These are phyloP conservation scores for Gastracanthus pulcherrimus DNA, from an alignment of 2,888 invertebrate genomes.

Conservation along the genomic window DNA sequence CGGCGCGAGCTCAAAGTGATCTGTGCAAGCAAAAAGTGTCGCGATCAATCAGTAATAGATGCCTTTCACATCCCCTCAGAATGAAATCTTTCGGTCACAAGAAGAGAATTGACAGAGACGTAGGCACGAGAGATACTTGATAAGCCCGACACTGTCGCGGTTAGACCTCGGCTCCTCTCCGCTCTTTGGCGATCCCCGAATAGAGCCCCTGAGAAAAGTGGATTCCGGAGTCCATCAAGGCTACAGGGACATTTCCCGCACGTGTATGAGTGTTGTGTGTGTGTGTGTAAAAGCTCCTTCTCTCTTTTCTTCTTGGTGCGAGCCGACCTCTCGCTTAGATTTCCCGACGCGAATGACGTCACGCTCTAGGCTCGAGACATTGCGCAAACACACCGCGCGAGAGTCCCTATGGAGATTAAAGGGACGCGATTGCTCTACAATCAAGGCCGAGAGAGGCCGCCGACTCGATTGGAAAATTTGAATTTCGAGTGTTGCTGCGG, in stretches of 20 bases:
- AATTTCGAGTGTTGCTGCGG: too few relatives aligned
- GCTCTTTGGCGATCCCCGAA: background rate
- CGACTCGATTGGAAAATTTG: background rate
- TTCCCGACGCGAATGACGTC: conserved; percentile 15
- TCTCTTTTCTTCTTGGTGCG: background rate
- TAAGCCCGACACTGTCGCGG: conserved; percentile 10
- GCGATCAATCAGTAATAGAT: conserved; percentile 19
- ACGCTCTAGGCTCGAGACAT: background rate
- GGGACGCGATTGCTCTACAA: background rate
- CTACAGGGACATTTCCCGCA: background rate
- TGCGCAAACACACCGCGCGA: background rate
- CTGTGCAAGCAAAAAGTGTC: background rate
- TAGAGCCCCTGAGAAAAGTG: background rate
- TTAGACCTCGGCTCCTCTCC: background rate
- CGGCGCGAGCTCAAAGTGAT: background rate
- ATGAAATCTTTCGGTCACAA: conserved; percentile 15
- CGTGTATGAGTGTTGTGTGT: too few relatives aligned
- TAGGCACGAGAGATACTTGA: background rate
- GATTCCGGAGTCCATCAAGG: conserved; percentile 1
- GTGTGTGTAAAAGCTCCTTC: conserved; percentile 1
- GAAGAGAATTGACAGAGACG: background rate
- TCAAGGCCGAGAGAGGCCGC: background rate
- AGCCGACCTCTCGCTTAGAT: background rate
- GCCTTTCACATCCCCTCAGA: conserved; percentile 8
- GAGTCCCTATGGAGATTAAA: background rate